A percentile compares a stretch with the other conserved stretches of the same genome.
These are phyloP conservation scores for Cossypha niveicapilla DNA, from an alignment of 2,797 vertebrate species.

Conservation along the genomic window DNA sequence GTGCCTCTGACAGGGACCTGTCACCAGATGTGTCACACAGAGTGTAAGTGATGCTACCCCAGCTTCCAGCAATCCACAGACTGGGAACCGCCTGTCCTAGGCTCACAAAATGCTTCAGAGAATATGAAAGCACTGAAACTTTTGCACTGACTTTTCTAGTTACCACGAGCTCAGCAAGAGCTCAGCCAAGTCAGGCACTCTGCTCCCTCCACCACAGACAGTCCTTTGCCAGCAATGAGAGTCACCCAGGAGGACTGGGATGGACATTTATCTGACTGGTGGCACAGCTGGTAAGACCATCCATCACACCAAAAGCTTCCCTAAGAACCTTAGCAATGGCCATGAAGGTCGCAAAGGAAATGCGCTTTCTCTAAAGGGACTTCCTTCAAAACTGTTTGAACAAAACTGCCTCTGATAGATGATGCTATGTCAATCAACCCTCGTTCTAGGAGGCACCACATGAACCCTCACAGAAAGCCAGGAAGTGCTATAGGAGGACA, in stretches of 20 bases:
- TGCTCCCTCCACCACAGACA: not conserved
- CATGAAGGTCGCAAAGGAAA: not conserved
- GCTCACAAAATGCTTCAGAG: not conserved
- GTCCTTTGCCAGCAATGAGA: not conserved
- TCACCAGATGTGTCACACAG: not conserved
- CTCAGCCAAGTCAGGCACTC: not conserved
- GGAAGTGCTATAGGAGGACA: fast-evolving
- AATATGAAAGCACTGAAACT: not conserved
- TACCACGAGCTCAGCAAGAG: not conserved
- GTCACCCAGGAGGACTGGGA: not conserved
- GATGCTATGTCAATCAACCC: not conserved
- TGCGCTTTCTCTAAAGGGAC: not conserved
- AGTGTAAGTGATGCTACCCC: not conserved
- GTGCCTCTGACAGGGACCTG: not conserved
- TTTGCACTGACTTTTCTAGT: not conserved
- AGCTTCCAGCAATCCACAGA: not conserved
- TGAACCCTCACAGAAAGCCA: not conserved
- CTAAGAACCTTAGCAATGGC: not conserved
- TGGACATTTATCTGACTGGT: not conserved
- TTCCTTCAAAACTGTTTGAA: not conserved
- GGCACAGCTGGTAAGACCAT: fast-evolving
- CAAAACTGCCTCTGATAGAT: not conserved
- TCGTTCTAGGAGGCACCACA: not conserved
- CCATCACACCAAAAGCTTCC: not conserved
- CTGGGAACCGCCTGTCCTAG: fast-evolving